Percentiles rank a stretch among this genome's conserved stretches.
Evolutionary conservation across 2,888 invertebrate species (phyloP).

Genomic region (Volucella bombylans): DNA sequence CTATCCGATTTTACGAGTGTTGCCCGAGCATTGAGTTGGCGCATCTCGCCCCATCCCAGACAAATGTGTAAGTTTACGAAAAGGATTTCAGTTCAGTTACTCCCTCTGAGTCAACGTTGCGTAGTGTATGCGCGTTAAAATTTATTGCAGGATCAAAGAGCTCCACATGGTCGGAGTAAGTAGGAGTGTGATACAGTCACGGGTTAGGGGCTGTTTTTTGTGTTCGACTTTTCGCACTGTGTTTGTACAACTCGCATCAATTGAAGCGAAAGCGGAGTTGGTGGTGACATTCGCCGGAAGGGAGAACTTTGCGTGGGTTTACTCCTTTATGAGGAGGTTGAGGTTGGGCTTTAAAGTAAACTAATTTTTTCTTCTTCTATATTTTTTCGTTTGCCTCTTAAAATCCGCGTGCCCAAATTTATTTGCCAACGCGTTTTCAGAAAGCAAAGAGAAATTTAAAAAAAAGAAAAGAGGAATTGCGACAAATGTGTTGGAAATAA

Average conservation of each 20-base stretch:
- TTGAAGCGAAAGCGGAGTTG: conserved; percentile 16
- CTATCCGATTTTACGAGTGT: conserved; percentile 56
- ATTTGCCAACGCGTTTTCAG: conserved; percentile 35
- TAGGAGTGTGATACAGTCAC: too few species aligned
- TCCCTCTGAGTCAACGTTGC: conserved; percentile 4
- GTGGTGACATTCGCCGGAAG: neutral
- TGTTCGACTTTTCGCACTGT: conserved; percentile 59
- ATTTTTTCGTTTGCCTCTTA: neutral
- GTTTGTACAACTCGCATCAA: conserved; percentile 59
- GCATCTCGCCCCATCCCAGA: conserved; percentile 38
- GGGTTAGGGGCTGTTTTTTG: conserved; percentile 4
- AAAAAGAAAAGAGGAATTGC: conserved; percentile 34
- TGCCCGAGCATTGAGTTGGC: too few species aligned
- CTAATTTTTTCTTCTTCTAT: conserved; percentile 41
- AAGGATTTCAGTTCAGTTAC: conserved; percentile 49
- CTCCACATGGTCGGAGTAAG: conserved; percentile 27
- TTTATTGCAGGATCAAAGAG: conserved; percentile 66
- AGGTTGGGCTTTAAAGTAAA: conserved; percentile 46
- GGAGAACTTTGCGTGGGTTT: conserved; percentile 8
- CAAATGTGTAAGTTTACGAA: conserved; percentile 58
- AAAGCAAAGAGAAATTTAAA: neutral
- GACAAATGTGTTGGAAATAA: conserved; percentile 66
- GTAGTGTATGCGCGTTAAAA: conserved; percentile 43
- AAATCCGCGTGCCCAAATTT: conserved; percentile 46
- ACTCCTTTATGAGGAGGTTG: neutral